Conservation (phyloP, 2,797 vertebrate species). For the Bradypodion pumilum region DNA sequence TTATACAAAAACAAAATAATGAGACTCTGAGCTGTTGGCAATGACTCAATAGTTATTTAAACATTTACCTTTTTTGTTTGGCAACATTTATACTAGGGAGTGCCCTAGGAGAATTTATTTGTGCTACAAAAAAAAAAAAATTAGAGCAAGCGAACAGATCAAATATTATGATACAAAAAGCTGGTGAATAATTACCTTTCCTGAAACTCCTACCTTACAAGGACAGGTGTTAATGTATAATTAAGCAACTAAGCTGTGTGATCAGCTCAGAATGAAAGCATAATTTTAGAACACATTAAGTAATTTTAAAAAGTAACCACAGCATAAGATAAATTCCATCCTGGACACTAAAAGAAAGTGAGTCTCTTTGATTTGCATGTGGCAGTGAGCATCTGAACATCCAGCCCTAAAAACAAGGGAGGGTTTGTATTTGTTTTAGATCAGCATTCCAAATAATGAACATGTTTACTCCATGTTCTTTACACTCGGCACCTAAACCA, state of each 20-base stretch:
- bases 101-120: conserved; percentile 29
- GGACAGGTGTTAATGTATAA: conserved; percentile 68
- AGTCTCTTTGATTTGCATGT: too few species aligned
- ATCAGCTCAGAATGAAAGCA: background rate
- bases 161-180: conserved; percentile 57
- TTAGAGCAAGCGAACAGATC: conserved; percentile 59
- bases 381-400: background rate
- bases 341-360: background rate
- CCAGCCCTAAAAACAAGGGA: conserved; percentile 37
- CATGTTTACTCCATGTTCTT: conserved; percentile 50
- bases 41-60: conserved; percentile 43
- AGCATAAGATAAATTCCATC: background rate
- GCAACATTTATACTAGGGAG: conserved; percentile 4
- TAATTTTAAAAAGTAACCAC: background rate
- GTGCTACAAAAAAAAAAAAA: conserved; percentile 57
- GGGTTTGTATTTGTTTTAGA: conserved; percentile 33
- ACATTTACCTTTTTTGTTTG: conserved; percentile 30
- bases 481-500: conserved; percentile 39
- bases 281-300: background rate
- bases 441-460: conserved; percentile 55
- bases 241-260: conserved; percentile 2
- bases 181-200: conserved; percentile 71
- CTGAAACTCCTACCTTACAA: conserved; percentile 55
- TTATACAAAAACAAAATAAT: background rate
- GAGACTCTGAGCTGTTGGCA: background rate